Percentiles rank a stretch among this genome's conserved stretches.
Evolutionary conservation across 2,113 vertebrate genomes (phyloP).

Genomic region (Planiliza haematocheilus): DNA sequence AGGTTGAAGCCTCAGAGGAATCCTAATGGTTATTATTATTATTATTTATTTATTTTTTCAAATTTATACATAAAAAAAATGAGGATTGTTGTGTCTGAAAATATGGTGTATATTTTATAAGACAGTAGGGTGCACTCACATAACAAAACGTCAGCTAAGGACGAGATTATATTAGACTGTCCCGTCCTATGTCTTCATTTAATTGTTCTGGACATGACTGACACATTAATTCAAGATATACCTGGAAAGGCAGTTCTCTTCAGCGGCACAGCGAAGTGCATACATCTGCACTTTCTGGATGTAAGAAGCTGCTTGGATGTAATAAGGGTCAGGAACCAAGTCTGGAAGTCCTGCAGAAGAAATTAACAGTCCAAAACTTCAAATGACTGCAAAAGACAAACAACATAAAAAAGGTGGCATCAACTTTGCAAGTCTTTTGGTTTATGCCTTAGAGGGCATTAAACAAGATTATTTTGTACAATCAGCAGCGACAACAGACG

Average conservation of each 20-base stretch:
- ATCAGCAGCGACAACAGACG: not conserved
- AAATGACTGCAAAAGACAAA: not conserved
- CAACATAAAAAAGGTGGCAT: too few species aligned
- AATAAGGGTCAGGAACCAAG: slow-evolving; percentile 85
- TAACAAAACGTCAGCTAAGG: not conserved
- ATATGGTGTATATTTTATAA: not conserved
- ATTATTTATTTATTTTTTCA: not conserved
- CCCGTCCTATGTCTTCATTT: too few species aligned
- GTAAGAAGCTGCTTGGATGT: slow-evolving; percentile 86
- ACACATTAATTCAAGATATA: slow-evolving; percentile 23
- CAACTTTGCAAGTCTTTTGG: too few species aligned
- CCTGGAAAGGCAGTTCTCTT: slow-evolving; percentile 87
- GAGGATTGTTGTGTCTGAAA: not conserved
- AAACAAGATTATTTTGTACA: not conserved
- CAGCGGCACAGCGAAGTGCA: slow-evolving; percentile 84
- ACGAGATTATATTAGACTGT: not conserved
- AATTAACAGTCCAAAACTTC: not conserved
- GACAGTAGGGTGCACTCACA: not conserved
- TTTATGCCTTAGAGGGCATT: too few species aligned
- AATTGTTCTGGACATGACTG: not conserved
- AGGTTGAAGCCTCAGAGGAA: slow-evolving; percentile 27
- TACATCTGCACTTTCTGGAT: slow-evolving; percentile 86
- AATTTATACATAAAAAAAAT: not conserved
- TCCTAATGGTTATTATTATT: not conserved
- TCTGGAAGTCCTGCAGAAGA: slow-evolving; percentile 83